A percentile compares a stretch with the other conserved stretches of the same genome.
Evolutionary conservation across 2,113 vertebrate species (phyloP).

Genomic region (Ammodytes dubius): DNA sequence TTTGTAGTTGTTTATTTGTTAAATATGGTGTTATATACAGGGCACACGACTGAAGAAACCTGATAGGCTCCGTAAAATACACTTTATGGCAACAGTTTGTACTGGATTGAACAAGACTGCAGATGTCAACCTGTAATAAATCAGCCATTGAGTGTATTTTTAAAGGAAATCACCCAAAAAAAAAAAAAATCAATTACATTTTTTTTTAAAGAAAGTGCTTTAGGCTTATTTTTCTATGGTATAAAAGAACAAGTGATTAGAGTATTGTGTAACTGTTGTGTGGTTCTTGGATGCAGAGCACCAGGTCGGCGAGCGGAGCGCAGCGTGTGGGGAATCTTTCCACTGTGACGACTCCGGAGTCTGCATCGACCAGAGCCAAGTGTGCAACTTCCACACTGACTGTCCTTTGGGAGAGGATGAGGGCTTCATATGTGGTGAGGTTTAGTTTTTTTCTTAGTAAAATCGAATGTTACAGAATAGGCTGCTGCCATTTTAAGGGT

Average conservation of each 20-base stretch:
- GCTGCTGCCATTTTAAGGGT: neutral
- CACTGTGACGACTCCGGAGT: conserved; percentile 81
- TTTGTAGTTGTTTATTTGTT: too few relatives aligned
- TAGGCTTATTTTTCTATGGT: neutral
- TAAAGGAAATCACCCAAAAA: too few relatives aligned
- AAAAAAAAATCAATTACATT: too few relatives aligned
- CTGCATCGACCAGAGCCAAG: conserved; percentile 85
- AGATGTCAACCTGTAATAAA: too few relatives aligned
- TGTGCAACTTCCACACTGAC: conserved; percentile 89
- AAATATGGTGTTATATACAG: too few relatives aligned
- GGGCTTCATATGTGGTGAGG: conserved; percentile 88
- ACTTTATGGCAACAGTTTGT: too few relatives aligned
- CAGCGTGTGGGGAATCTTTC: conserved; percentile 75
- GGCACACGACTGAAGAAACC: too few relatives aligned
- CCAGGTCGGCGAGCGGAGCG: conserved; percentile 9
- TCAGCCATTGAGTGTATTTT: too few relatives aligned
- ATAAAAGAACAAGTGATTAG: neutral
- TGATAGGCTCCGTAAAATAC: too few relatives aligned
- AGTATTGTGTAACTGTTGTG: conserved; percentile 22
- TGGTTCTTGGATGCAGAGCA: conserved; percentile 62
- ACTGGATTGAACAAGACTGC: too few relatives aligned
- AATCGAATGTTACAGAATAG: neutral
- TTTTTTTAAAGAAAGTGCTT: neutral
- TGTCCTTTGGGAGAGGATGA: conserved; percentile 87
- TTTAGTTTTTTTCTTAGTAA: neutral